A percentile compares a stretch with the other conserved stretches of the same genome.
Conservation (phyloP, 2,888 invertebrate genomes). For the Hirtodrosophila trivittata region DNA sequence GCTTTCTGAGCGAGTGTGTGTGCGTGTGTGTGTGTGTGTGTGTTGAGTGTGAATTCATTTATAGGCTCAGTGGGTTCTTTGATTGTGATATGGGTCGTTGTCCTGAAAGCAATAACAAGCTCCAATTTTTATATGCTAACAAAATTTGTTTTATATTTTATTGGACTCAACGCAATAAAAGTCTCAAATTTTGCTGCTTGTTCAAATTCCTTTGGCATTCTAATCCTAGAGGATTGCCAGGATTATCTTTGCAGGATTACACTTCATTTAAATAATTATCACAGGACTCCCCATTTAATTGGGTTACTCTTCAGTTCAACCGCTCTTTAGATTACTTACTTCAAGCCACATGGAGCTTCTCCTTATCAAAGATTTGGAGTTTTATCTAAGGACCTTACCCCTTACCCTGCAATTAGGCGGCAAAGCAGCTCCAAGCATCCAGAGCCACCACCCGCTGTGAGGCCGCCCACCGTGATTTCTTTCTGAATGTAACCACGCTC, state of each 20-base stretch:
- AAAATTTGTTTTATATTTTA: conserved; percentile 24
- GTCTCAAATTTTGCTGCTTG: conserved; percentile 30
- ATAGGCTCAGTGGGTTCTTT: conserved; percentile 11
- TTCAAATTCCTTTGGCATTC: conserved; percentile 5
- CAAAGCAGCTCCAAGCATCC: conserved; percentile 8
- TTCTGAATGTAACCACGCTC: conserved; percentile 32
- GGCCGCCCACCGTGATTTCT: conserved; percentile 54
- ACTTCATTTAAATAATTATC: conserved; percentile 38
- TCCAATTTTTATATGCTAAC: conserved; percentile 35
- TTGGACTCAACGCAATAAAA: conserved; percentile 25
- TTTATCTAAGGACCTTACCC: conserved; percentile 4
- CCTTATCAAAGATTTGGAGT: conserved; percentile 35
- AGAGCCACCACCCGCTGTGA: conserved; percentile 39
- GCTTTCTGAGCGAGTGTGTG: conserved; percentile 6
- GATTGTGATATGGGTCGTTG: conserved; percentile 45
- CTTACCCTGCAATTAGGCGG: conserved; percentile 51
- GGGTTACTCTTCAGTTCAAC: conserved; percentile 8
- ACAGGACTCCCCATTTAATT: conserved; percentile 33
- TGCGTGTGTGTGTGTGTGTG: background rate
- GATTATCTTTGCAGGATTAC: conserved; percentile 11
- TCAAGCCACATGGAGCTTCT: no score
- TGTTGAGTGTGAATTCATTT: conserved; percentile 10
- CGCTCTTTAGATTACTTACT: background rate
- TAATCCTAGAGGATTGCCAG: conserved; percentile 3
- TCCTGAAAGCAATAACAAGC: conserved; percentile 10